phyloP scores from a whole-genome alignment of 2,888 invertebrate species.

The Synanthedon andrenaeformis region DNA sequence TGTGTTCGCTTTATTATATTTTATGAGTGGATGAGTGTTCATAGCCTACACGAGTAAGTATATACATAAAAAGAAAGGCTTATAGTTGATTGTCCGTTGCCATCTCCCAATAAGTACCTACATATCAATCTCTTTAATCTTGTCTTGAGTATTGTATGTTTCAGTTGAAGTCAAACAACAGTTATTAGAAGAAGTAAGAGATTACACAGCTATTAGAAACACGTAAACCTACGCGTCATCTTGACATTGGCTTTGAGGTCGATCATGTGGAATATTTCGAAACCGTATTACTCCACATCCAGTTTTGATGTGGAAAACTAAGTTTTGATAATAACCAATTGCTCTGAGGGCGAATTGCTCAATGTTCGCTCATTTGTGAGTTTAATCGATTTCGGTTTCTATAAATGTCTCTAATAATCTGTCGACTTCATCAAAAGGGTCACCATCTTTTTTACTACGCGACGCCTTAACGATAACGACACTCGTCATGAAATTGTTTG shows the following conservation, averaged over 20 bases:
- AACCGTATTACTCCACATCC: neutral
- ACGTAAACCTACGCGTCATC: neutral
- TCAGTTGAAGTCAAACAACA: too few species aligned
- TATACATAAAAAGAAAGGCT: too few species aligned
- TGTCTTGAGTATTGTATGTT: too few species aligned
- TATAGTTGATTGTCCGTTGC: too few species aligned
- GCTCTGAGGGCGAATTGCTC: slow-evolving; percentile 1
- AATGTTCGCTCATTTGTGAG: slow-evolving; percentile 1
- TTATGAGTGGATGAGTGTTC: too few species aligned
- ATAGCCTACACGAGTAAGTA: too few species aligned
- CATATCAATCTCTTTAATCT: too few species aligned
- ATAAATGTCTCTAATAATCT: slow-evolving; percentile 4
- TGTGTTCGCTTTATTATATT: too few species aligned
- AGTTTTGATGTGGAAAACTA: neutral
- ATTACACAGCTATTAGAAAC: too few species aligned
- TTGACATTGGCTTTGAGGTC: neutral
- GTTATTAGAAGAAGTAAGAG: too few species aligned
- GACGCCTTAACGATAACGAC: neutral
- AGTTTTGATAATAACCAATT: neutral
- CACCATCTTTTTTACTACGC: neutral
- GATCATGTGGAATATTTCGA: neutral
- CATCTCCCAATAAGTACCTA: too few species aligned
- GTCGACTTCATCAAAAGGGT: neutral
- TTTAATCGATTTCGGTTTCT: slow-evolving; percentile 2
- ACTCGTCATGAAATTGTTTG: slow-evolving; percentile 10